Evolutionary conservation across 2,888 invertebrate genomes (phyloP), one percentile per base, ranked within the genome.

Genomic region (Chymomyza caudatula): DNA sequence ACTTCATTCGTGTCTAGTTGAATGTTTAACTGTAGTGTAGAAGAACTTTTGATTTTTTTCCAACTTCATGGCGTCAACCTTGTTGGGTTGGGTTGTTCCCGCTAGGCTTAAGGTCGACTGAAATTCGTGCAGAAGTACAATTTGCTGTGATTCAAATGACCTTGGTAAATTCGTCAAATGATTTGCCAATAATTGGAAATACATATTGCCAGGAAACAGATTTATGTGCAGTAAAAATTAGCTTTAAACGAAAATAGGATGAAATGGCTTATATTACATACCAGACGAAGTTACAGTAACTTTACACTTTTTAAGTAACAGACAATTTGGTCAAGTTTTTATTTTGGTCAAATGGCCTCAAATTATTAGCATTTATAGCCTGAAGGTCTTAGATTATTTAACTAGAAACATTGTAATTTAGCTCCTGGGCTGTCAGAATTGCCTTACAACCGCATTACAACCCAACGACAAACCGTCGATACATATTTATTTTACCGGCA

Each of bases 141-240:
- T 86, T 86, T 73, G 67, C 61, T 56, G 75, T 78, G 86, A 86
- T 86, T 83, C 74, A 65, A 69, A 74, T 85, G 86, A 87, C 87
- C 87, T 87, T 87, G 87, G 70, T 29, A 56, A 67, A 61, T 70
- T 82, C 77, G 76, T 81, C 81, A 79, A 77, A 74, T 70, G 68
- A 56, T 62, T 76, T 75, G 67, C 62, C 75, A 70, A 70, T 75
- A 70, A 53, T 65, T 51, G 61, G 55, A 72, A 65, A 72, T 60
- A 72, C 62, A 67, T 63, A 58, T 42, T 71, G 71, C 71, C 64
- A 51, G 53, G 55, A 65, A 51, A 37, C 8, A 37, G 29, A 37
- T 37, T 37, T 37, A 37, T 37, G 29, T 65, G 57, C 63, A 49
- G 23, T 49, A 25, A 22, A 44, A 17, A 43, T 17, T 43, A 44